Base-by-base conservation (phyloP, 2,113 vertebrate species). In the Turdus rufiventris region DNA sequence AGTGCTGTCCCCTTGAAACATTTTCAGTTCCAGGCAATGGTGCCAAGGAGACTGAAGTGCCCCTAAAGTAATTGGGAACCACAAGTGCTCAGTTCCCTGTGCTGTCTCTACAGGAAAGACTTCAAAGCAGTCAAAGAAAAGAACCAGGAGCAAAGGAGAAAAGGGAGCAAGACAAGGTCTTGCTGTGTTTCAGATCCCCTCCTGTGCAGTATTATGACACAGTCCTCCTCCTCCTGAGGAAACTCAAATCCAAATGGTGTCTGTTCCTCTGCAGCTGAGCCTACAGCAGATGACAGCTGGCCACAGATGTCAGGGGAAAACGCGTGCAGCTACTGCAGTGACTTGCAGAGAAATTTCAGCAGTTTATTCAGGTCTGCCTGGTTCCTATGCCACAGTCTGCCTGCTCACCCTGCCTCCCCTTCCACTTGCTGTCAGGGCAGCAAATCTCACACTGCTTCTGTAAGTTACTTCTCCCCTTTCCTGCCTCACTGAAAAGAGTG, bases 291-390 rank as follows among this genome's bases (percentile, higher is more conserved):
- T 18, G 31, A 58, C 3, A 81, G 45, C 53, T 45, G 42, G 26
- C 36, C 63, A 86, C 25, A 74, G 38, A 58, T 10, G 17, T 6
- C n/a, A 70, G 58, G 5, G 25, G 51, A 43, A 47, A 76, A 78
- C 1, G 6, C 1, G 6, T 48, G 21, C 81, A 89, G 33, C 14
- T 57, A 28, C 38, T n/a, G 50, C 48, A 92, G 28, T 0, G 0
- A 73, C 63, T 63, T 89, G 25, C 51, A 78, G 47, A 63, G 68
- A 86, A 48, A 33, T 34, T 15, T 76, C 45, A 89, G 9, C 14
- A 76, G 56, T 70, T 65, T n/a, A 14, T 38, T 58, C n/a, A 60
- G 43, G 29, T 50, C 38, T 70, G 47, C 13, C 53, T 47, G 40
- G 12, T 45, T n/a, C 54, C 34, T 47, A 17, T 57, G 45, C 51